These are phyloP conservation scores for Microlaimidae sp. DNA, from an alignment of 2,888 invertebrate species.

Conservation along the genomic window DNA sequence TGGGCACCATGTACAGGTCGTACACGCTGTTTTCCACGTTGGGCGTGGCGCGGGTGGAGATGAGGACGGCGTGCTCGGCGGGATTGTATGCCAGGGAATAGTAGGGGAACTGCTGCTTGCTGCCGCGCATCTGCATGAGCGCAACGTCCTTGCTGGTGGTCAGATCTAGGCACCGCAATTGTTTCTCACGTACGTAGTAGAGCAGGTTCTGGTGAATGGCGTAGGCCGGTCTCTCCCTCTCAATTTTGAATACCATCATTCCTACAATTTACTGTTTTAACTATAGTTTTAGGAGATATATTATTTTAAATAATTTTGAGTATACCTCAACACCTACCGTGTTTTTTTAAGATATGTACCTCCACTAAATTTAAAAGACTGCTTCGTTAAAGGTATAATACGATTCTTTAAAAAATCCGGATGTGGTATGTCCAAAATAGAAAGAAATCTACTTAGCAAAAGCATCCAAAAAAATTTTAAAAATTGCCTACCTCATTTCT, in stretches of 20 bases:
- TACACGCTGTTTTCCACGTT: conserved; percentile 77
- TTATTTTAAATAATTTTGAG: too few relatives aligned
- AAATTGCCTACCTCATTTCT: too few relatives aligned
- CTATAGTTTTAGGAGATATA: too few relatives aligned
- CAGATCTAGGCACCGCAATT: conserved; percentile 74
- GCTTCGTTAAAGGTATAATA: too few relatives aligned
- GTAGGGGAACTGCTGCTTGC: conserved; percentile 41
- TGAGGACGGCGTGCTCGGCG: conserved; percentile 79
- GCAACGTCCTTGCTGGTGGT: conserved; percentile 75
- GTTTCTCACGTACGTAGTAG: conserved; percentile 87
- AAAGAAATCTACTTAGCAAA: too few relatives aligned
- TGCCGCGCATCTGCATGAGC: conserved; percentile 74
- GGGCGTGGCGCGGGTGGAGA: conserved; percentile 57
- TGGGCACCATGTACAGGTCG: conserved; percentile 75
- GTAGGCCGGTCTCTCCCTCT: conserved; percentile 86
- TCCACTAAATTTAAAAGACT: too few relatives aligned
- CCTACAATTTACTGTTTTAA: too few relatives aligned
- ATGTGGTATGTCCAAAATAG: too few relatives aligned
- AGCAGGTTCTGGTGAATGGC: conserved; percentile 78
- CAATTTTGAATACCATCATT: conserved; percentile 47
- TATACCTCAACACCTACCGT: too few relatives aligned
- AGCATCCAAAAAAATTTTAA: too few relatives aligned
- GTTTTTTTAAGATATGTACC: too few relatives aligned
- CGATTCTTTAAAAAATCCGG: too few relatives aligned
- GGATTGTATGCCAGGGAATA: conserved; percentile 86